A percentile compares a stretch with the other conserved stretches of the same genome.
Evolutionary conservation across 2,888 invertebrate genomes (phyloP).

Genomic region (Acanthococcus lagerstroemiae): DNA sequence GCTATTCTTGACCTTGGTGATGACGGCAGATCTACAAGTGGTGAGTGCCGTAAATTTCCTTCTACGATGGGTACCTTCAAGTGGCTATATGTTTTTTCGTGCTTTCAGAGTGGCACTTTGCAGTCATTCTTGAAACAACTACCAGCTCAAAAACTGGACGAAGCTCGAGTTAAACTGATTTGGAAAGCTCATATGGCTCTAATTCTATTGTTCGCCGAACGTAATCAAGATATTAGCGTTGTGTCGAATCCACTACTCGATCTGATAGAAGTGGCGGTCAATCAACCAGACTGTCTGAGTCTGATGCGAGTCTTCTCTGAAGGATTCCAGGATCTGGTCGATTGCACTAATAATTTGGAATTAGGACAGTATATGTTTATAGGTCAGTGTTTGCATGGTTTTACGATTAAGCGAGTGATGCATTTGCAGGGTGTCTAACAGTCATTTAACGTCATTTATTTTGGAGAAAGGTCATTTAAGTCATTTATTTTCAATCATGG

Average conservation of each 20-base stretch:
- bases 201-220: constrained; percentile 31
- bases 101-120: constrained; percentile 22
- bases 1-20: constrained; percentile 44
- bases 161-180: constrained; percentile 15
- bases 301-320: constrained; percentile 36
- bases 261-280: constrained; percentile 7
- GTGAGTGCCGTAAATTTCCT: constrained; percentile 40
- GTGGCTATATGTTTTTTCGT: no score
- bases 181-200: constrained; percentile 32
- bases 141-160: constrained; percentile 10
- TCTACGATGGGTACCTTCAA: no score
- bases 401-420: not conserved
- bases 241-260: constrained; percentile 21
- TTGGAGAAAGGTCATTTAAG: no score
- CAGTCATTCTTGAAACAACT: constrained; percentile 12
- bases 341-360: constrained; percentile 35
- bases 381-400: constrained; percentile 34
- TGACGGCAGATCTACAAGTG: constrained; percentile 42
- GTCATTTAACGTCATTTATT: no score
- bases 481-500: no score
- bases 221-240: constrained; percentile 27
- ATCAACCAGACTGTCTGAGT: constrained; percentile 1
- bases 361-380: constrained; percentile 37
- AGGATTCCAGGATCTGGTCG: constrained; percentile 37
- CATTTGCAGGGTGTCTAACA: no score